Percentiles rank a stretch among this genome's conserved stretches.
Conservation (phyloP, 2,113 vertebrate genomes). For the Microtus montanus region DNA sequence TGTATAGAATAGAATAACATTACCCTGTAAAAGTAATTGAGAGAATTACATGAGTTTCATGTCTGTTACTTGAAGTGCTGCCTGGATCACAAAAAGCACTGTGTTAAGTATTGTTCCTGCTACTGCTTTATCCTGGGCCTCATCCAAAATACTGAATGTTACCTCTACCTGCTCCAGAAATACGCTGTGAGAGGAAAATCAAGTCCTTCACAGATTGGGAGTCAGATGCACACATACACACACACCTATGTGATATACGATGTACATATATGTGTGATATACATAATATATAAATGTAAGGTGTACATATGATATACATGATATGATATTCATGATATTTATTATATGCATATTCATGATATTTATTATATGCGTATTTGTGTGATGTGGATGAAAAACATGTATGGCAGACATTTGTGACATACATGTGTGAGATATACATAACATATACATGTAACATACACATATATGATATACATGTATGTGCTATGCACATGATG, state of each 20-base stretch:
- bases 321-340: background rate
- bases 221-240: background rate
- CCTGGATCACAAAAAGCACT: background rate
- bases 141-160: background rate
- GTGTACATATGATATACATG: background rate
- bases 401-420: no score
- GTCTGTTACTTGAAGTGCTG: background rate
- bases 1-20: no score
- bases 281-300: background rate
- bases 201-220: background rate
- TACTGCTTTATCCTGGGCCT: background rate
- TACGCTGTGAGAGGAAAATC: background rate
- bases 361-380: background rate
- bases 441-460: background rate
- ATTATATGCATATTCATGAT: background rate
- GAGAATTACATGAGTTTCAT: background rate
- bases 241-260: no score
- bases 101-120: rapidly evolving
- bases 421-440: no score
- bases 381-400: background rate
- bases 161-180: background rate
- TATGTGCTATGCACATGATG: no score
- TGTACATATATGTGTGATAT: background rate
- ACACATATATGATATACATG: background rate
- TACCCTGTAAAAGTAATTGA: background rate